Evolutionary conservation across 2,113 vertebrate genomes (phyloP).

Genomic region (Glareola pratincola): DNA sequence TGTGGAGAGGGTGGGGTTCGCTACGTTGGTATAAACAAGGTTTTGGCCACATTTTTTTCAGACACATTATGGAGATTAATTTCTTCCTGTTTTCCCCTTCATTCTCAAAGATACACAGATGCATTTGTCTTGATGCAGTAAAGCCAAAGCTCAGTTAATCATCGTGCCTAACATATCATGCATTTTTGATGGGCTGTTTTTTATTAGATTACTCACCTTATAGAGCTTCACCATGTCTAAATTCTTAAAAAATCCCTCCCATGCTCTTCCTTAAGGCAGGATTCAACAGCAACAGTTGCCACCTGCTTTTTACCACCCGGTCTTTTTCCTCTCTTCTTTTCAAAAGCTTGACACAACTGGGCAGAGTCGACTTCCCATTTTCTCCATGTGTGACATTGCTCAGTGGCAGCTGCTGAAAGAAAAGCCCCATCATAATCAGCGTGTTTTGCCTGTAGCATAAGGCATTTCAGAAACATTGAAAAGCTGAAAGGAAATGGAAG

Average conservation of each 20-base stretch:
- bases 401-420: conserved; percentile 58
- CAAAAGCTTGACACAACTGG: conserved; percentile 43
- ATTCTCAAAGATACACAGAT: not conserved
- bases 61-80: not conserved
- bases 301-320: not conserved
- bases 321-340: conserved; percentile 15
- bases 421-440: conserved; percentile 59
- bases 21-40: not conserved
- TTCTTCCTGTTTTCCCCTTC: not conserved
- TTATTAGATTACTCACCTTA: not conserved
- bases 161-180: not conserved
- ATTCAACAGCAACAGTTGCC: not conserved
- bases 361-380: conserved; percentile 38
- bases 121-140: not conserved
- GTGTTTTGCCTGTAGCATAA: conserved; percentile 70
- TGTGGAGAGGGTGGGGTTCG: not conserved
- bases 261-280: not conserved
- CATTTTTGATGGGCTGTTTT: not conserved
- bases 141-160: not conserved
- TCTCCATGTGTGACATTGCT: conserved; percentile 42
- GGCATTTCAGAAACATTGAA: conserved; percentile 65
- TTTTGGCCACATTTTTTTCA: not conserved
- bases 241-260: not conserved
- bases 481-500: conserved; percentile 43
- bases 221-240: not conserved